Conservation (phyloP, 2,113 vertebrate genomes). For the Ochotona curzoniae region DNA sequence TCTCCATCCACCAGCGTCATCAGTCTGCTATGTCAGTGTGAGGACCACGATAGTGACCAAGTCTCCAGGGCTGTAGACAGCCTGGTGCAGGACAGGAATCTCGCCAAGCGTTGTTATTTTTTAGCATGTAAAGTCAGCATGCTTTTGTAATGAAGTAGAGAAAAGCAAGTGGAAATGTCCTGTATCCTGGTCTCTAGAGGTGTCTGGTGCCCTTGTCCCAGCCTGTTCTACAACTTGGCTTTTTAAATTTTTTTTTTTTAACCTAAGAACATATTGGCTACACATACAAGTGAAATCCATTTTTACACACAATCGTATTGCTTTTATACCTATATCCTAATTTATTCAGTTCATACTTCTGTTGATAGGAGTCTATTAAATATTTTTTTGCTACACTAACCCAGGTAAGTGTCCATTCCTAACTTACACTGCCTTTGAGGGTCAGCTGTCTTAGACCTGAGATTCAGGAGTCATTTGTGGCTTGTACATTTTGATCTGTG, state of each 20-base stretch:
- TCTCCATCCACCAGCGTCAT: fast-evolving
- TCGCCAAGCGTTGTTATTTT: background rate
- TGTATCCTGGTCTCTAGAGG: background rate
- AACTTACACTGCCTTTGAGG: background rate
- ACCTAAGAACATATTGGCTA: background rate
- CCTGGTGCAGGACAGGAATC: background rate
- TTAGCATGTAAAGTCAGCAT: background rate
- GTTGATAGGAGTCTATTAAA: background rate
- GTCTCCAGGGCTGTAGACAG: background rate
- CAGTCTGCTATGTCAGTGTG: fast-evolving
- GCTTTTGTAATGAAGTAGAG: background rate
- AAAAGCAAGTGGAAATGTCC: background rate
- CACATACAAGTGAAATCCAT: background rate
- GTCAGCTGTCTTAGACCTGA: background rate
- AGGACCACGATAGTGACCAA: fast-evolving
- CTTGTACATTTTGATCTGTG: background rate
- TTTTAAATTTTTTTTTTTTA: background rate
- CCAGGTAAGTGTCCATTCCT: background rate
- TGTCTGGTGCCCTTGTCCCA: background rate
- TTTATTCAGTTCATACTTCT: background rate
- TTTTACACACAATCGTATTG: background rate
- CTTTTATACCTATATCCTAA: background rate
- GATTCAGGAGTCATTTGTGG: background rate
- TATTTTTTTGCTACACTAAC: background rate
- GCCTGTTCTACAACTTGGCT: background rate